phyloP scores from a whole-genome alignment of 2,113 vertebrate genomes.

The Calidris pygmaea region DNA sequence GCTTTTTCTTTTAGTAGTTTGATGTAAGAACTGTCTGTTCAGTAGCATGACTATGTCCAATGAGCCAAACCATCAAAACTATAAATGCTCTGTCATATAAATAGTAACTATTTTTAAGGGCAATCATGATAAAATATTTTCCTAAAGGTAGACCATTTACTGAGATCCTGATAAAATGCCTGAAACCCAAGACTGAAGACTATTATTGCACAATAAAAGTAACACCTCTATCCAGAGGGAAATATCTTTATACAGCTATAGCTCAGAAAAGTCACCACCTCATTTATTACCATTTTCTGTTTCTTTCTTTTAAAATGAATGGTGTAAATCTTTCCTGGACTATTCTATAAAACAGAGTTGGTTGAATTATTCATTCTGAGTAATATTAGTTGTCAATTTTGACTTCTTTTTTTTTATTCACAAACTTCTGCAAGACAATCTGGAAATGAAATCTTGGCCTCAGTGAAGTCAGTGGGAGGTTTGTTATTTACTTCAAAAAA shows the following conservation, averaged over 20 bases:
- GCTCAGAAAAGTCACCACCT: constrained; percentile 21
- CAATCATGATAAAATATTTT: constrained; percentile 56
- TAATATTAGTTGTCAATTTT: constrained; percentile 18
- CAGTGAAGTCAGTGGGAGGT: background rate
- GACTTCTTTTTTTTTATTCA: background rate
- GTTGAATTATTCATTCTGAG: constrained; percentile 43
- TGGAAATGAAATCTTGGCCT: background rate
- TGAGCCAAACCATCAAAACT: constrained; percentile 33
- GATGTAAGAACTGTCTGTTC: background rate
- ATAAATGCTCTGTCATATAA: constrained; percentile 41
- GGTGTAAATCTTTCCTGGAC: constrained; percentile 8
- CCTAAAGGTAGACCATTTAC: constrained; percentile 45
- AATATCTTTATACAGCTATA: constrained; percentile 46
- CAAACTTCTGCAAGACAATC: background rate
- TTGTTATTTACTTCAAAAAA: background rate
- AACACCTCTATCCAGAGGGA: constrained; percentile 40
- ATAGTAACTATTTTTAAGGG: constrained; percentile 56
- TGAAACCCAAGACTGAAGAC: constrained; percentile 24
- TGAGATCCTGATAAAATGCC: constrained; percentile 33
- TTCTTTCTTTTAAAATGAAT: constrained; percentile 31
- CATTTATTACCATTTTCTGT: constrained; percentile 41
- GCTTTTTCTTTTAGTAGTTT: background rate
- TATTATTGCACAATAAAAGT: constrained; percentile 47
- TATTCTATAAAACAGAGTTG: background rate
- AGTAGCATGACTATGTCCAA: background rate